phyloP scores from a whole-genome alignment of 2,113 vertebrate species.

The Rhinopomastus cyanomelas region DNA sequence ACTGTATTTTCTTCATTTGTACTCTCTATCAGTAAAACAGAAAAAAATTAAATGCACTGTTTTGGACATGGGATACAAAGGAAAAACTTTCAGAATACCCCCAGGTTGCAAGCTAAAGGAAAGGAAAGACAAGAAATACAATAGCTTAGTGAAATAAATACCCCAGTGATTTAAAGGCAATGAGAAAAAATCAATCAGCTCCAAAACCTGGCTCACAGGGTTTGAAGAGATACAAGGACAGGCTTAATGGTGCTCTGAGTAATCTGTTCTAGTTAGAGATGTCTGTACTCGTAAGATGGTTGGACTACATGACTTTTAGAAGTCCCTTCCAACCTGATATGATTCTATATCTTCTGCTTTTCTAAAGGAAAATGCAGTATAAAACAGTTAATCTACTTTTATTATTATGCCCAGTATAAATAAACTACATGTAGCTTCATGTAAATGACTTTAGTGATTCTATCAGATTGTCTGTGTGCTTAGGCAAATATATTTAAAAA shows the following conservation, averaged over 20 bases:
- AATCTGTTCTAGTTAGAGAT: too few relatives aligned
- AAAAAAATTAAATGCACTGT: neutral
- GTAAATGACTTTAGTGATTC: neutral
- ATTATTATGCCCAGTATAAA: neutral
- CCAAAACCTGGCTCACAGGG: neutral
- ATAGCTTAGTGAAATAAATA: neutral
- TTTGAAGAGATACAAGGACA: neutral
- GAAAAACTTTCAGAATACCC: neutral
- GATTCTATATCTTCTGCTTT: neutral
- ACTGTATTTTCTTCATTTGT: neutral
- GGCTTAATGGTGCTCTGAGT: too few relatives aligned
- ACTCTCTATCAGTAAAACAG: constrained; percentile 45
- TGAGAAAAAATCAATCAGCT: neutral
- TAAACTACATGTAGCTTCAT: neutral
- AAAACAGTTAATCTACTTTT: neutral
- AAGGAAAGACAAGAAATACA: neutral
- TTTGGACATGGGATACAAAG: neutral
- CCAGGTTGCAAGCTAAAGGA: neutral
- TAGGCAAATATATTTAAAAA: neutral
- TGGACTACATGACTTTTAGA: too few relatives aligned
- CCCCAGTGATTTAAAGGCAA: neutral
- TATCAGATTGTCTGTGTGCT: neutral
- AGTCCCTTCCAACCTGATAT: too few relatives aligned
- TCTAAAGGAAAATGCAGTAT: neutral
- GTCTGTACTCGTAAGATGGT: too few relatives aligned